phyloP scores from a whole-genome alignment of 2,888 invertebrate species.

The Melanophora roralis region DNA sequence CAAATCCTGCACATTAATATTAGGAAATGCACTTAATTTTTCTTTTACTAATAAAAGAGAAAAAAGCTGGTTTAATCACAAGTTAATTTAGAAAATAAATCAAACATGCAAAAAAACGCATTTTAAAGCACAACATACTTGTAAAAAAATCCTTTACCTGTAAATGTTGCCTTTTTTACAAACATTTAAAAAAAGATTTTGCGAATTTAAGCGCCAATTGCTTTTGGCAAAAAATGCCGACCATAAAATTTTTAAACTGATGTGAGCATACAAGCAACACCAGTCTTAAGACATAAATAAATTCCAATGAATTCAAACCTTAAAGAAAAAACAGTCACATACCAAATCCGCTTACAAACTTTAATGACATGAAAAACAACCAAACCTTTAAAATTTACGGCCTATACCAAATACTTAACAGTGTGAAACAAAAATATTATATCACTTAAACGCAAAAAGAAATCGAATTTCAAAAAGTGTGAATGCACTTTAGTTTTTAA shows the following conservation, averaged over 20 bases:
- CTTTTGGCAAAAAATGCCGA: neutral
- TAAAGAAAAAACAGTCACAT: neutral
- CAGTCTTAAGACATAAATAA: neutral
- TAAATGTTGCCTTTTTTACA: neutral
- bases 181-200: neutral
- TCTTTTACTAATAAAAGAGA: too few species aligned
- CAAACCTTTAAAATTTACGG: conserved; percentile 45
- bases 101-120: too few species aligned
- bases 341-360: conserved; percentile 16
- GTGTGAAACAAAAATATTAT: conserved; percentile 5
- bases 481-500: conserved; percentile 9
- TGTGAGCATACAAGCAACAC: neutral
- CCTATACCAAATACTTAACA: neutral
- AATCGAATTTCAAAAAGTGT: too few species aligned
- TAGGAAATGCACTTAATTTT: too few species aligned
- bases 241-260: neutral
- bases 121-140: too few species aligned
- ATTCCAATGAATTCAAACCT: conserved; percentile 24
- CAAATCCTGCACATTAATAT: too few species aligned
- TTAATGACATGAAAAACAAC: conserved; percentile 11
- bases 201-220: conserved; percentile 11
- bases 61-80: too few species aligned
- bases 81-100: too few species aligned
- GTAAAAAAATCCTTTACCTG: too few species aligned
- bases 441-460: too few species aligned